Evolutionary conservation across 2,888 invertebrate genomes (phyloP).

Genomic region (Kuschelorhynchus macadamiae): DNA sequence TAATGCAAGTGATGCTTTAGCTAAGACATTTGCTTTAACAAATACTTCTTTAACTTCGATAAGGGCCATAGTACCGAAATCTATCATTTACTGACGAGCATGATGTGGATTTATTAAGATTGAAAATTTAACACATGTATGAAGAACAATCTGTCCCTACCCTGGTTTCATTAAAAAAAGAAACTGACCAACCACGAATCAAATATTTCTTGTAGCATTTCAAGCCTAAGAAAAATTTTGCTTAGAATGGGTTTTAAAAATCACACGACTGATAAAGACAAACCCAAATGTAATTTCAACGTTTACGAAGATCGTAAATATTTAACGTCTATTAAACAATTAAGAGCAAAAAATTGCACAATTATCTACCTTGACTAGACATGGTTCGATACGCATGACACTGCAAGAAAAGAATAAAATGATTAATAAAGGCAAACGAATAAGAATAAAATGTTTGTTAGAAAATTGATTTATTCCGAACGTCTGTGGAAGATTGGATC

Average conservation of each 20-base stretch:
- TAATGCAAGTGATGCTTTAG: slow-evolving; percentile 4
- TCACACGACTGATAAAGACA: neutral
- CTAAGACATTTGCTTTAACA: slow-evolving; percentile 6
- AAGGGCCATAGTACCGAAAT: neutral
- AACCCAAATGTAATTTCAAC: neutral
- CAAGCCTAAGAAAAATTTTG: neutral
- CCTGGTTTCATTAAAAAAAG: too few species aligned
- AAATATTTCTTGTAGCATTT: neutral
- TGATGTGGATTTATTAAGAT: too few species aligned
- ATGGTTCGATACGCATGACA: neutral
- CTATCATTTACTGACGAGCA: too few species aligned
- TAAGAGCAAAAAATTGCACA: neutral
- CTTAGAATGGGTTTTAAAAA: neutral
- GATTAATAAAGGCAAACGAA: too few species aligned
- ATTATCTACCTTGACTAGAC: neutral
- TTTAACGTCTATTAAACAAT: neutral
- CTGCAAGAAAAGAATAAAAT: too few species aligned
- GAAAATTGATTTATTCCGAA: too few species aligned
- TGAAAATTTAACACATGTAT: too few species aligned
- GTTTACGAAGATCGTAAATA: neutral
- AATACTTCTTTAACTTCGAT: neutral
- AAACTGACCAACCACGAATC: too few species aligned
- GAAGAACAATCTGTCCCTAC: too few species aligned
- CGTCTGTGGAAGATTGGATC: neutral
- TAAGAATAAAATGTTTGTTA: too few species aligned